Base-by-base conservation (phyloP, 35 echinoderm and acorn worm species). In the Ophioderma brevispina region DNA sequence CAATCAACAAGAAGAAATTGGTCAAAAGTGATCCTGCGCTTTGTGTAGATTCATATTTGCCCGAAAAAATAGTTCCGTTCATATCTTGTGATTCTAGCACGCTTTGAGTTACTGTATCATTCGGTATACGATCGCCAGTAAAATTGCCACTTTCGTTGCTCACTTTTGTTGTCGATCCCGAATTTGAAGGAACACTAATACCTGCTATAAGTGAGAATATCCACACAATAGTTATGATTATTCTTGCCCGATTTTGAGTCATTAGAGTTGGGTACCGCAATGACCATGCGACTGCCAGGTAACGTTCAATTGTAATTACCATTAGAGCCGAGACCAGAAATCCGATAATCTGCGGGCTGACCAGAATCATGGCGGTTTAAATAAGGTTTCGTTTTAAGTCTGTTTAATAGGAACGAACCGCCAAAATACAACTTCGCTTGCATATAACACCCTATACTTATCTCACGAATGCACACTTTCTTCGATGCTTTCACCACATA, bases 231-330 rank as follows among this genome's bases (percentile, higher is more conserved):
- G n/a, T 49, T 13, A 59, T 32, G 19, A 33, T 33, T 30, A 84
- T 84, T 28, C 21, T 32, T n/a, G 81, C 81, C 33, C 42, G 14
- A 32, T 34, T 42, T 40, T 32, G n/a, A 18, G 38, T 84, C 8
- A 84, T 32, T 49, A 84, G 39, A 31, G 39, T 33, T 49, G 38
- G 38, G 31, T 84, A 84, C 17, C 41, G 81, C 14, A 84, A 46
- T n/a, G 81, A 38, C 13, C 31, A 49, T 8, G 31, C 81, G 31
- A 84, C 30, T 13, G 81, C 38, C 25, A 84, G 13, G 41, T 46
- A 55, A 11, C 81, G 81, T 32, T 84, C 81, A 40, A 84, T 46
- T 31, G 41, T 84, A 0, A 84, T 49, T 32, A 40, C 32, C 38
- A 84, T 39, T 40, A 84, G 42, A 0, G 81, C 42, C 25, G 55